A percentile compares a stretch with the other conserved stretches of the same genome.
phyloP scores from a whole-genome alignment of 2,113 vertebrate species.

The human (Homo sapiens) region DNA sequence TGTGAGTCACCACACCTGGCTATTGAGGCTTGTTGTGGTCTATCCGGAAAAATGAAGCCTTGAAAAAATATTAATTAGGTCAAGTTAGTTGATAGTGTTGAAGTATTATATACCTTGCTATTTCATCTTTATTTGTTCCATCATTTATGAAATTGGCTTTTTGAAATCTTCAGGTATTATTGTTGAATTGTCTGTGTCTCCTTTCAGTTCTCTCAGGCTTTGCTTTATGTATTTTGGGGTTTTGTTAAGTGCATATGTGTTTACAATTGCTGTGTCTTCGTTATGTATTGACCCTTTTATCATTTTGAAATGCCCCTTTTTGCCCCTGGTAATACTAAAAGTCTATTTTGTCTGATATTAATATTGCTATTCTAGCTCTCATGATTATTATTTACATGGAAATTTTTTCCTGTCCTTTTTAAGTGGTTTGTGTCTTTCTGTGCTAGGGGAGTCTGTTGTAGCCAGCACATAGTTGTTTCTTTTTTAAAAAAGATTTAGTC shows the following conservation, averaged over 20 bases:
- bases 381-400: neutral
- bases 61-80: neutral
- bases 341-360: neutral
- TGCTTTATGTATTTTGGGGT: neutral
- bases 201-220: neutral
- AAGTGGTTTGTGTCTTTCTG: neutral
- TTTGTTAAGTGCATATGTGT: neutral
- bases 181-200: neutral
- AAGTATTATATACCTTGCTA: neutral
- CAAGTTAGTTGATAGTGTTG: neutral
- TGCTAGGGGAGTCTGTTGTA: neutral
- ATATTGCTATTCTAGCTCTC: neutral
- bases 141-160: neutral
- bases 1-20: too few relatives aligned
- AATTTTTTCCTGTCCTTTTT: neutral
- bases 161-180: neutral
- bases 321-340: neutral
- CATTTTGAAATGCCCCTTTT: neutral
- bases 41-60: neutral
- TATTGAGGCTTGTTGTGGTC: neutral
- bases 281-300: neutral
- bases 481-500: neutral
- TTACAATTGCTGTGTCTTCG: neutral
- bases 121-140: neutral
- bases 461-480: neutral